These are phyloP conservation scores for Acrossocheilus fasciatus DNA, from an alignment of 2,797 vertebrate genomes.

Conservation along the genomic window DNA sequence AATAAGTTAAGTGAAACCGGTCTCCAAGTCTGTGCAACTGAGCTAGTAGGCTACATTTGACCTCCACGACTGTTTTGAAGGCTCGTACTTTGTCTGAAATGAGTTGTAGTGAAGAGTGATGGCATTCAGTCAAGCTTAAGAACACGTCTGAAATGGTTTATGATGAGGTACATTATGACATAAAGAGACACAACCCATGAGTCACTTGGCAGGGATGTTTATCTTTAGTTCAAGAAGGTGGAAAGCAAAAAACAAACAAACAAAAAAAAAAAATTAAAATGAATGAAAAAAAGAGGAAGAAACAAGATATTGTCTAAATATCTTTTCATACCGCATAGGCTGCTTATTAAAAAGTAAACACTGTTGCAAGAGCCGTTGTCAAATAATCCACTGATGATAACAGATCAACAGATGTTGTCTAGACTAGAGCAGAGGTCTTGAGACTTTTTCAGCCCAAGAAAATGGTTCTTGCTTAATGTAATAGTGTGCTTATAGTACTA, in stretches of 20 bases:
- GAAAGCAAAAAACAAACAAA: background rate
- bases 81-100: constrained; percentile 1
- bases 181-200: constrained; percentile 5
- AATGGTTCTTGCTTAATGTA: background rate
- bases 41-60: background rate
- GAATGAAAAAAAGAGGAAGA: background rate
- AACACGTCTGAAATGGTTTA: constrained; percentile 18
- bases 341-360: background rate
- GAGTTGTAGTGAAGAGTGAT: constrained; percentile 7
- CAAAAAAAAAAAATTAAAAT: too few relatives aligned
- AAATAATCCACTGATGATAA: background rate
- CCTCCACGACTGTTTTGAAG: background rate
- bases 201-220: constrained; percentile 12
- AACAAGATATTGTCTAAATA: background rate
- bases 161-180: constrained; percentile 15
- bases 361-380: constrained; percentile 3
- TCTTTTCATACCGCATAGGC: background rate
- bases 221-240: background rate
- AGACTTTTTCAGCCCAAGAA: background rate
- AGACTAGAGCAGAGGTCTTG: background rate
- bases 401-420: constrained; percentile 10
- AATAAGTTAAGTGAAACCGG: background rate
- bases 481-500: background rate
- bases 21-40: background rate
- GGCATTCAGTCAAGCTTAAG: constrained; percentile 4